A percentile compares a stretch with the other conserved stretches of the same genome.
Evolutionary conservation across 2,797 vertebrate species (phyloP).

Genomic region (Fratercula arctica): DNA sequence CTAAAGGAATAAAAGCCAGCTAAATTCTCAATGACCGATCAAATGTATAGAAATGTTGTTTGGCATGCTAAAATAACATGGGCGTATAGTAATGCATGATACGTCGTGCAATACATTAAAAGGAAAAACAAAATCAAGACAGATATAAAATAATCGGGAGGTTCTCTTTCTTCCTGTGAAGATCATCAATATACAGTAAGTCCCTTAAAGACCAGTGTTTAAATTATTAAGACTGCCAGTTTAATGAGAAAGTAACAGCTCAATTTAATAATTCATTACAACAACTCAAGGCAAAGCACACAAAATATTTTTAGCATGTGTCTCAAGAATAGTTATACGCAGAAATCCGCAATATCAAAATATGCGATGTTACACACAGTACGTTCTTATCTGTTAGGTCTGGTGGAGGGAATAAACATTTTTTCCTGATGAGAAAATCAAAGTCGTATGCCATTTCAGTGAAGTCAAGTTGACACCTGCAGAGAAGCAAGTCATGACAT

Average conservation of each 20-base stretch:
- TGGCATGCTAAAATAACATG: neutral
- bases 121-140: neutral
- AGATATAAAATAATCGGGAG: neutral
- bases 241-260: constrained; percentile 41
- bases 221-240: constrained; percentile 52
- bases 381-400: constrained; percentile 50
- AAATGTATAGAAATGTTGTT: neutral
- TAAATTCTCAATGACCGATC: neutral
- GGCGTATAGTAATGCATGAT: neutral
- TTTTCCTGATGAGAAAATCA: constrained; percentile 74
- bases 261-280: constrained; percentile 57
- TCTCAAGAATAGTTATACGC: neutral
- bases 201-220: constrained; percentile 34
- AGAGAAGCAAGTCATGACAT: constrained; percentile 70
- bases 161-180: neutral
- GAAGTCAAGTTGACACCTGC: constrained; percentile 64
- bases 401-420: constrained; percentile 61
- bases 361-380: neutral
- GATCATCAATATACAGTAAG: constrained; percentile 21
- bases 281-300: constrained; percentile 41
- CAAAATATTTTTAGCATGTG: constrained; percentile 43
- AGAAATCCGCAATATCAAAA: neutral
- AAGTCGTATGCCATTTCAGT: constrained; percentile 65
- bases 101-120: neutral
- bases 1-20: neutral